Conservation (phyloP, 2,113 vertebrate species). For the Casuarius casuarius region DNA sequence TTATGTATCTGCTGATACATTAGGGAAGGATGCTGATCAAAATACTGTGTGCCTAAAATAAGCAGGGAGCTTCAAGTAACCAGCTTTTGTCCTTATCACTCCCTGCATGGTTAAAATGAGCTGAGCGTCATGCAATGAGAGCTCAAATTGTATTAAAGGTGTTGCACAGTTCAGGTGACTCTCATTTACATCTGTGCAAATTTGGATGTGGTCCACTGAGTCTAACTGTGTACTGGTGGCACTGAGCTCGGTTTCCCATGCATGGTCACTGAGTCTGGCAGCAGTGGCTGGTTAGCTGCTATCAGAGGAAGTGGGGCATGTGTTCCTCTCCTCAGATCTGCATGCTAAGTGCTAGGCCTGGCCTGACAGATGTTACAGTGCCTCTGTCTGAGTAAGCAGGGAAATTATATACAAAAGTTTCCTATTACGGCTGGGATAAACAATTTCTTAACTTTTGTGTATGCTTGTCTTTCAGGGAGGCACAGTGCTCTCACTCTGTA, state of each 20-base stretch:
- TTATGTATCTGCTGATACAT: not conserved
- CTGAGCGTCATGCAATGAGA: not conserved
- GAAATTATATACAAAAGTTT: constrained; percentile 75
- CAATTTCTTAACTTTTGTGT: constrained; percentile 66
- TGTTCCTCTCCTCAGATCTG: constrained; percentile 62
- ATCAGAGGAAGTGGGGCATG: constrained; percentile 49
- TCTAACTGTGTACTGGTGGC: not conserved
- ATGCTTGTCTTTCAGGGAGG: constrained; percentile 54
- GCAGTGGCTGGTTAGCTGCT: not conserved
- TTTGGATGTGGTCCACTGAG: not conserved
- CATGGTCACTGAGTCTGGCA: not conserved
- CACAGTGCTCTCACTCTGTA: constrained; percentile 9
- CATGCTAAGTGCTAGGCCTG: constrained; percentile 41
- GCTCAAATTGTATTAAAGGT: not conserved
- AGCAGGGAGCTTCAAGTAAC: not conserved
- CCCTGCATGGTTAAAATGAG: not conserved
- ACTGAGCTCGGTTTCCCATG: not conserved
- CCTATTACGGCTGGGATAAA: constrained; percentile 67
- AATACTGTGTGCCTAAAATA: not conserved
- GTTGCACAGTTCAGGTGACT: constrained; percentile 13
- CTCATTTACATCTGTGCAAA: constrained; percentile 22
- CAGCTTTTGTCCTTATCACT: not conserved
- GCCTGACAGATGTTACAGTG: constrained; percentile 64
- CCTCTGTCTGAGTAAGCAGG: constrained; percentile 56
- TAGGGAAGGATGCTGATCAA: not conserved